A percentile compares a stretch with the other conserved stretches of the same genome.
Conservation (phyloP, 2,113 vertebrate species). For the Apteryx mantelli region DNA sequence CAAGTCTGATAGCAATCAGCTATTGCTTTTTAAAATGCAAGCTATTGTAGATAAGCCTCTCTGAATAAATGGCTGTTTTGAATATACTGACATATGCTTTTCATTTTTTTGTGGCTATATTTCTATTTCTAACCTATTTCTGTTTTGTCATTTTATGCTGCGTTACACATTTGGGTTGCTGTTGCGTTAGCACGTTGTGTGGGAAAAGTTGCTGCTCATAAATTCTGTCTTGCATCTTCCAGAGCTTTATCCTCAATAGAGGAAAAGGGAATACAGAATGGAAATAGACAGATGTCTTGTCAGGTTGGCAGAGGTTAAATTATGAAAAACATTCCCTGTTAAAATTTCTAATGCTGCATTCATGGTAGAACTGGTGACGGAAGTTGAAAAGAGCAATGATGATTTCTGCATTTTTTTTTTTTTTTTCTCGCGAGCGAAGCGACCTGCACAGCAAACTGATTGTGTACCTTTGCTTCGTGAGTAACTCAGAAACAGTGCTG, state of each 20-base stretch:
- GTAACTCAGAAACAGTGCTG: rapidly evolving
- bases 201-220: neutral
- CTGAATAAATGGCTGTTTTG: neutral
- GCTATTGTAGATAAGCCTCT: neutral
- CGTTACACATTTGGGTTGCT: rapidly evolving
- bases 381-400: neutral
- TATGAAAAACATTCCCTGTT: neutral
- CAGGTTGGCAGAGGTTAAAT: neutral
- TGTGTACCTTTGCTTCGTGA: neutral
- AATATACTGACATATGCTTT: neutral
- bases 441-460: neutral
- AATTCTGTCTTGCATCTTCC: neutral
- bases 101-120: neutral
- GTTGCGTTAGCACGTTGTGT: neutral
- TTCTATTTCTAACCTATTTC: neutral
- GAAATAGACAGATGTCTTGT: neutral
- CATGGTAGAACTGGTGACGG: neutral
- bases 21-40: neutral
- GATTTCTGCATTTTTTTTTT: neutral
- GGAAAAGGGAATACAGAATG: neutral
- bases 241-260: neutral
- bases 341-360: neutral
- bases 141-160: neutral
- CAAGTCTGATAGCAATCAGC: neutral
- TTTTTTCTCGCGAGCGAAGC: neutral